Base-by-base conservation (phyloP, 2,113 vertebrate species). In the Misgurnus anguillicaudatus region DNA sequence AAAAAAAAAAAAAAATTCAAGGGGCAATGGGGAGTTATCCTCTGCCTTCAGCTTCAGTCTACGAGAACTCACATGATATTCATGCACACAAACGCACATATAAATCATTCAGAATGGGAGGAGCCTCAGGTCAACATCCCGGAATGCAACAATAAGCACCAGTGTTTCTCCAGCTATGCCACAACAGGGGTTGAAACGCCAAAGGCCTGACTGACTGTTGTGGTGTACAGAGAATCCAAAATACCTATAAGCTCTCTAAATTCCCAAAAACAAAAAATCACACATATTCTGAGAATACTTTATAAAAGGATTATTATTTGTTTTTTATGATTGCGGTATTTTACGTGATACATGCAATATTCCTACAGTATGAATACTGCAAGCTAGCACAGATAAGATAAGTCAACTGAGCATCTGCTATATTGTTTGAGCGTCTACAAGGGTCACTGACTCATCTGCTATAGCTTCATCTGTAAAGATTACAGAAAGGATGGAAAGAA, bases 51-150 rank as follows among this genome's bases (percentile, higher is more conserved):
- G 71, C 74, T 57, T 78, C 68, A 71, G 61, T 57, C 77, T 74
- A 57, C 66, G 38, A 80, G 38, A 65, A 74, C 69, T 83, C 84
- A 85, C 81, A 85, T 85, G 84, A 83, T 83, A 69, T 75, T 75
- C 78, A 71, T 62, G 63, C 81, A 78, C 75, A 67, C 62, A 48
- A 68, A 67, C 80, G 10, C 79, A 80, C 68, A 81, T 58, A 84
- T 51, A 45, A 80, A 41, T 62, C 72, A 75, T 77, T 73, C 53
- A 36, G 70, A 72, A 72, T 75, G 63, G 75, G 75, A 73, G 57
- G 68, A 45, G 68, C 63, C 76, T 77, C 58, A 57, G 62, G 68
- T 73, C 80, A 78, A 10, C 64, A 41, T 81, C 66, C 48, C 47
- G 69, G 75, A 78, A 62, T 63, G 69, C 63, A 84, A 81, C 74